Evolutionary conservation across 1,140 invertebrate genomes (phyloP), one percentile per base, ranked within the genome.

Genomic region (Latrodectus geometricus): DNA sequence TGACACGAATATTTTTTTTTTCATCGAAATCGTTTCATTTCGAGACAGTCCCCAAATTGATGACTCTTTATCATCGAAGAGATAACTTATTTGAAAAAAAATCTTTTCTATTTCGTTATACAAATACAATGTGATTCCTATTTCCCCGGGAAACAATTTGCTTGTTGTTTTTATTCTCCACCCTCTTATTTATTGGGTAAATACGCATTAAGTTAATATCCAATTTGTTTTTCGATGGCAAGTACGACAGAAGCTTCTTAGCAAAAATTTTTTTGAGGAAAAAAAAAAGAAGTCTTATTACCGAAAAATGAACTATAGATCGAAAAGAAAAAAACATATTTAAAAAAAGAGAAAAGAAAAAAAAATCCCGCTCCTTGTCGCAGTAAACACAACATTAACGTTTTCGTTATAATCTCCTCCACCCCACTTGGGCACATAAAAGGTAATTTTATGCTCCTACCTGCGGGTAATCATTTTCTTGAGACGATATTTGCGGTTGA

Each of bases 401-500:
- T 68, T 76, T 66, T 15, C 77, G 68, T 35, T 68, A 66, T 66
- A 23, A 50, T 48, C 61, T 65, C 15, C 35, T 49, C 65, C 23
- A 8, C 23, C 48, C 15, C 23, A 17, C 11, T 17, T 61, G 11
- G 11, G 11, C 54, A 61, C 17, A 14, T 79, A 14, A 21, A 80
- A 69, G 17, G 66, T 72, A 81, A 81, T 81, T 81, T 81, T 81
- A 61, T 81, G 79, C 79, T 20, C 48, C 49, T 70, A n/a, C n/a
- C 17, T 83, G 80, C 49, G 80, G 80, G 80, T 83, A 83, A 83
- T 83, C 80, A 83, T 73, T 83, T 83, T 83, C 80, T 83, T 83
- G 80, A 83, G 80, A 83, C 80, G 74, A 83, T 68, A 83, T 56
- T 8, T 23, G 9, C 80, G 80, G 61, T 74, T 83, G 70, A 83